Base-by-base conservation (phyloP, 2,113 vertebrate genomes). In the Pangasianodon gigas region DNA sequence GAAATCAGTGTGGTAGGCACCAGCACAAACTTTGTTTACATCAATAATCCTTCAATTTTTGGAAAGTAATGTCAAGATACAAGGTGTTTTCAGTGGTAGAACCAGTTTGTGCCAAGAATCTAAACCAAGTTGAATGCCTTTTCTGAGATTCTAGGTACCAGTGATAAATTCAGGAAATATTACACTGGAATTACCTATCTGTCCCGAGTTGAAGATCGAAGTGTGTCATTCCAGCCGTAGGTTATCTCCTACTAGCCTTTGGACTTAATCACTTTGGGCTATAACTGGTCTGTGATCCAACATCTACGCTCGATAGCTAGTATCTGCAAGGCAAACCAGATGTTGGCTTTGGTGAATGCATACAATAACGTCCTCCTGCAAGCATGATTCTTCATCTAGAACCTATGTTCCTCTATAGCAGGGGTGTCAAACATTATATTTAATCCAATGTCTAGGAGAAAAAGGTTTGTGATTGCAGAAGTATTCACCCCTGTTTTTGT, bases 21-120 rank as follows among this genome's bases (percentile, higher is more conserved):
- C 79, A 83, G 87, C 51, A 84, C 77, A 67, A 37, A 69, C 48
- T 29, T 44, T 41, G 79, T 83, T 82, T 83, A 67, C 79, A 88
- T 52, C 62, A 83, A 4, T 54, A 81, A 29, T 65, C 6, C 58
- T n/a, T 80, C 56, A 65, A 6, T 52, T 9, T 41, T 54, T 54
- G 51, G 19, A 86, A 74, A 58, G 32, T 46, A 77, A 46, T 7
- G 56, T 60, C 56, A 82, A 54, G 75, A 46, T 44, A 75, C 37
- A 19, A 10, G 9, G 18, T 21, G 41, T 60, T 85, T 24, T 24
- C 56, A 51, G 19, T 5, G n/a, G 3, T 29, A n/a, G 21, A 46
- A 52, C 26, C 26, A n/a, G 77, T 16, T 80, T 80, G 26, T 24
- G 24, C 84, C 58, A 69, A 21, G 26, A 69, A 52, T 86, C 16